Evolutionary conservation across 2,113 vertebrate species (phyloP).

Genomic region (Semnornis frantzii): DNA sequence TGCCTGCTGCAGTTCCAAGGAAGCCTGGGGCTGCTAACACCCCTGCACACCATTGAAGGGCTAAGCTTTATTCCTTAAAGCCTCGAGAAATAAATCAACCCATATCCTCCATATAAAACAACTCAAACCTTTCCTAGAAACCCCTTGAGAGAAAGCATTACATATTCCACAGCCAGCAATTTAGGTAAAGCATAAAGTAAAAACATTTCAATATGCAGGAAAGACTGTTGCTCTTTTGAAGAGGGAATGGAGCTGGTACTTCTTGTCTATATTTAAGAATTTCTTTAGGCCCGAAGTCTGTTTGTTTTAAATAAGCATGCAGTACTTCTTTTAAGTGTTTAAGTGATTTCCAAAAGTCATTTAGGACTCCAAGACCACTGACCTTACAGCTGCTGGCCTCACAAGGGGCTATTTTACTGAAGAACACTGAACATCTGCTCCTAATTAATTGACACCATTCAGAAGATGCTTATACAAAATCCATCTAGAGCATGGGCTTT

Average conservation of each 20-base stretch:
- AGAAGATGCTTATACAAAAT: background rate
- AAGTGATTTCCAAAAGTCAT: background rate
- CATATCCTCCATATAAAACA: background rate
- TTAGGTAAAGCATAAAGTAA: background rate
- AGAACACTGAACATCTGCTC: background rate
- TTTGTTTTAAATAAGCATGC: background rate
- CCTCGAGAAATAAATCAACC: background rate
- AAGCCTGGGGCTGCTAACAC: background rate
- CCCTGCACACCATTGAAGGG: background rate
- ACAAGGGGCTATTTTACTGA: background rate
- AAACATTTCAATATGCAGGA: background rate
- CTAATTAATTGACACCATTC: background rate
- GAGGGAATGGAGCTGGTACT: background rate
- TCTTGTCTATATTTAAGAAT: background rate
- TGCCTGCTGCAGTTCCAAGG: background rate
- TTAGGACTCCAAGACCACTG: background rate
- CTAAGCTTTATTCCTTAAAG: background rate
- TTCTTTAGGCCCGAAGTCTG: background rate
- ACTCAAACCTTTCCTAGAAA: background rate
- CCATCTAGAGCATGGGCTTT: background rate
- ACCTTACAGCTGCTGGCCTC: background rate
- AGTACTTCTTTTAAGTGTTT: background rate
- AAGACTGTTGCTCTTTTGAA: background rate
- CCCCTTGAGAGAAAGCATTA: background rate
- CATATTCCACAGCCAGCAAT: background rate